Evolutionary conservation across 2,797 vertebrate genomes (phyloP).

Genomic region (Platalea minor): DNA sequence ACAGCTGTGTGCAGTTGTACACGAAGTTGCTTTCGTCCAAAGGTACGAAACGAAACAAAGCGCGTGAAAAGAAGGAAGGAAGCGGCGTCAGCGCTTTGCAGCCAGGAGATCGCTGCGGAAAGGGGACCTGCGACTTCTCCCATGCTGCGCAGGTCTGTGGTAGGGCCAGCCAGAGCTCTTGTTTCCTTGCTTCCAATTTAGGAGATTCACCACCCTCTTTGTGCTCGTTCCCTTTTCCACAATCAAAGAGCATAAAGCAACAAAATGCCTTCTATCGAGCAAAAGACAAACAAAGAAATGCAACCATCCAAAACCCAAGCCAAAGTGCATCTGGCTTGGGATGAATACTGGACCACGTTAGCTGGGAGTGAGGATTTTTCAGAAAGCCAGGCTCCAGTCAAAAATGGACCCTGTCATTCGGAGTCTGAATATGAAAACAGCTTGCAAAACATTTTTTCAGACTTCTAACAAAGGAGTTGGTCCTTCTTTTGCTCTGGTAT

Average conservation of each 20-base stretch:
- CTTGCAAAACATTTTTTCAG: slow-evolving; percentile 63
- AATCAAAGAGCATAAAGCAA: slow-evolving; percentile 4
- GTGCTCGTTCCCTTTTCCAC: background rate
- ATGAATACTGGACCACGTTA: slow-evolving; percentile 46
- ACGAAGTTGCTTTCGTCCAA: background rate
- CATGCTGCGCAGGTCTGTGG: background rate
- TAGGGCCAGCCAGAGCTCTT: background rate
- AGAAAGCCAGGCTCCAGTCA: slow-evolving; percentile 24
- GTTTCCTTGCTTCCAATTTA: background rate
- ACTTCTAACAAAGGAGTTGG: slow-evolving; percentile 52
- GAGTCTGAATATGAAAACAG: slow-evolving; percentile 59
- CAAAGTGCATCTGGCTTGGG: slow-evolving; percentile 33
- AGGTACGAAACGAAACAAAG: background rate
- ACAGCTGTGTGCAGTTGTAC: background rate
- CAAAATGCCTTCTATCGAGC: slow-evolving; percentile 35
- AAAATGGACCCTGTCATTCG: slow-evolving; percentile 43
- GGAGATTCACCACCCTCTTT: background rate
- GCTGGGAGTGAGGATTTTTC: slow-evolving; percentile 25
- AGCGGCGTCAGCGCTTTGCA: background rate
- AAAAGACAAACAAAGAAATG: slow-evolving; percentile 45
- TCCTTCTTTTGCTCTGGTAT: slow-evolving; percentile 61
- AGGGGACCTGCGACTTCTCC: background rate
- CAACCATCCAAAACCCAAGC: slow-evolving; percentile 47
- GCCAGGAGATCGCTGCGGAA: background rate
- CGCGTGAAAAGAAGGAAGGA: background rate